Percentiles rank a stretch among this genome's conserved stretches.
phyloP scores from a whole-genome alignment of 2,888 invertebrate species.

The Machimus atricapillus region DNA sequence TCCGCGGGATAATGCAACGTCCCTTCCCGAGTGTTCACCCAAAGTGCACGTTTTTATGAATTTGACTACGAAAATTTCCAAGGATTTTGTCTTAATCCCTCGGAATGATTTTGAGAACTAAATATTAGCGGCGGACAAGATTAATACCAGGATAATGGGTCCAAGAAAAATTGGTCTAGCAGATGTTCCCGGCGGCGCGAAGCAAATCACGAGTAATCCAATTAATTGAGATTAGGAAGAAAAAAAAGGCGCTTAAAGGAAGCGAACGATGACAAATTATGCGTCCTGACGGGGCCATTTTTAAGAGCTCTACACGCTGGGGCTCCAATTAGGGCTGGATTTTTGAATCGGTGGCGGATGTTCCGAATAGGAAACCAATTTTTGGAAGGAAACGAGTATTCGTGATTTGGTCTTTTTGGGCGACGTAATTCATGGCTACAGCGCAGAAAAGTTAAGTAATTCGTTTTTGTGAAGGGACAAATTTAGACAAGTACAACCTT shows the following conservation, averaged over 20 bases:
- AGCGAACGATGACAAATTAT: slow-evolving; percentile 17
- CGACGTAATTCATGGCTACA: background rate
- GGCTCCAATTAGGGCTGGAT: background rate
- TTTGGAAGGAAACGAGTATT: background rate
- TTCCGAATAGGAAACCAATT: background rate
- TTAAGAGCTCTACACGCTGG: background rate
- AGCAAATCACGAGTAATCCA: slow-evolving; percentile 13
- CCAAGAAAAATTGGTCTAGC: slow-evolving; percentile 27
- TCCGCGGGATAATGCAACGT: background rate
- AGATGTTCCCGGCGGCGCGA: background rate
- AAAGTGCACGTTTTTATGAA: background rate
- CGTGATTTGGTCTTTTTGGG: background rate
- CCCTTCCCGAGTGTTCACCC: background rate
- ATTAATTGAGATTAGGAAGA: background rate
- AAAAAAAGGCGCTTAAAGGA: background rate
- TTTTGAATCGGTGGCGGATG: background rate
- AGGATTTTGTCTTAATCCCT: slow-evolving; percentile 16
- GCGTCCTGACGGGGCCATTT: background rate
- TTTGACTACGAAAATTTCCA: slow-evolving; percentile 2
- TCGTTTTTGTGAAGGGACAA: background rate
- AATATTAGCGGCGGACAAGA: background rate
- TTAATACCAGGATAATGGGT: slow-evolving; percentile 5
- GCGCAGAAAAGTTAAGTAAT: background rate
- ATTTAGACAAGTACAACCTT: background rate
- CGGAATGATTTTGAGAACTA: background rate